Evolutionary conservation across 2,797 vertebrate species (phyloP).

Genomic region (Phaenicophaeus curvirostris): DNA sequence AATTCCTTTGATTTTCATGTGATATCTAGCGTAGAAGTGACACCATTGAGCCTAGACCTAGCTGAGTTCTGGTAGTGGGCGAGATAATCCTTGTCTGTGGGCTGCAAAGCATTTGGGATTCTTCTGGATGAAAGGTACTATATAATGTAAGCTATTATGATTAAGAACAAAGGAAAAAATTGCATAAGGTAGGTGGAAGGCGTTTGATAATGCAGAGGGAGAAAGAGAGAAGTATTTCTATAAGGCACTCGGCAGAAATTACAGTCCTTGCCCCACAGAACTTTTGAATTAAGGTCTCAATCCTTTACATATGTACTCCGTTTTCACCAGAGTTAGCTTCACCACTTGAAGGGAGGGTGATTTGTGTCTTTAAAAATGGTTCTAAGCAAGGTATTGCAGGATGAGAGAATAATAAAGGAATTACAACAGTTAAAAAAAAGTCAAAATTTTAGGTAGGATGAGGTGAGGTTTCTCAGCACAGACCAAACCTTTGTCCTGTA

Average conservation of each 20-base stretch:
- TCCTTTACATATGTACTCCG: not conserved
- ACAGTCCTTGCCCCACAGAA: not conserved
- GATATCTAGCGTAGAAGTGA: slow-evolving; percentile 29
- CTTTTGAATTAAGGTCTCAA: not conserved
- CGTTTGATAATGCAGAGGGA: slow-evolving; percentile 44
- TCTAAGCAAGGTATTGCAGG: not conserved
- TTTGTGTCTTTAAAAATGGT: not conserved
- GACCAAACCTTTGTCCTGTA: not conserved
- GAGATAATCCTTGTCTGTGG: slow-evolving; percentile 67
- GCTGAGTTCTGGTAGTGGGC: slow-evolving; percentile 51
- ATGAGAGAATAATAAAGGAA: not conserved
- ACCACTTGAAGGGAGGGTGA: rapidly evolving
- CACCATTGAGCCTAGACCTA: slow-evolving; percentile 41
- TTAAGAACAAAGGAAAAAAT: slow-evolving; percentile 63
- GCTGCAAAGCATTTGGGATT: slow-evolving; percentile 64
- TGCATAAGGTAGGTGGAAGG: slow-evolving; percentile 58
- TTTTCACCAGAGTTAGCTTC: not conserved
- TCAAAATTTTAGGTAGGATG: not conserved
- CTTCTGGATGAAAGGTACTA: slow-evolving; percentile 65
- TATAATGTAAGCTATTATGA: slow-evolving; percentile 64
- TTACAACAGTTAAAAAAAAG: not conserved
- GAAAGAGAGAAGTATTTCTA: slow-evolving; percentile 16
- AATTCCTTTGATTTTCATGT: not conserved
- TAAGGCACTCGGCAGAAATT: slow-evolving; percentile 8
- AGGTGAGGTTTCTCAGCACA: not conserved